Conservation (phyloP, 35 echinoderm and acorn worm genomes). For the Ophiothrix spiculata region DNA sequence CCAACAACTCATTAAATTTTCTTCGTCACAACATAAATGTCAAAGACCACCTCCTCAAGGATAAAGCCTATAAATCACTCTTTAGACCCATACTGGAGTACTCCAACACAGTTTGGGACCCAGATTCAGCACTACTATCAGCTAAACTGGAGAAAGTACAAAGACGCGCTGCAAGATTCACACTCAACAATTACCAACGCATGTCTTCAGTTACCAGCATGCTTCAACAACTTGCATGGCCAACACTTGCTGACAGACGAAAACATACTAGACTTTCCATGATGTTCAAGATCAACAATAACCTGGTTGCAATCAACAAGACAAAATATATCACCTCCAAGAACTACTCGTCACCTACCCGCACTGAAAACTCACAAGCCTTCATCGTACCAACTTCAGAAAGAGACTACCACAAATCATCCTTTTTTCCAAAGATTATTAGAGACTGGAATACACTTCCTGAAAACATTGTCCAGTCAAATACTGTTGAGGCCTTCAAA, state of each 20-base stretch:
- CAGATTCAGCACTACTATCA: background rate
- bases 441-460: too few species aligned
- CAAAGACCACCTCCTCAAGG: conserved; percentile 11
- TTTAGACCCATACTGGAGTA: conserved; percentile 48
- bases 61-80: conserved; percentile 36
- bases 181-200: conserved; percentile 2
- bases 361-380: too few species aligned
- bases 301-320: too few species aligned
- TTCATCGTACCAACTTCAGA: too few species aligned
- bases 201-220: conserved; percentile 6
- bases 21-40: background rate
- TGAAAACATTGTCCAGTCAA: too few species aligned
- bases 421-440: too few species aligned
- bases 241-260: background rate
- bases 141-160: conserved; percentile 46
- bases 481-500: too few species aligned
- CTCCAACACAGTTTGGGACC: conserved; percentile 40
- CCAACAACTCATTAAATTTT: conserved; percentile 23
- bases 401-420: too few species aligned
- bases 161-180: conserved; percentile 30
- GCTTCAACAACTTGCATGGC: background rate
- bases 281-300: too few species aligned
- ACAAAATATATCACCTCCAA: too few species aligned
- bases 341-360: too few species aligned
- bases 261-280: too few species aligned